Evolutionary conservation across 2,888 invertebrate genomes (phyloP).

Genomic region (Dermolepida albohirtum): DNA sequence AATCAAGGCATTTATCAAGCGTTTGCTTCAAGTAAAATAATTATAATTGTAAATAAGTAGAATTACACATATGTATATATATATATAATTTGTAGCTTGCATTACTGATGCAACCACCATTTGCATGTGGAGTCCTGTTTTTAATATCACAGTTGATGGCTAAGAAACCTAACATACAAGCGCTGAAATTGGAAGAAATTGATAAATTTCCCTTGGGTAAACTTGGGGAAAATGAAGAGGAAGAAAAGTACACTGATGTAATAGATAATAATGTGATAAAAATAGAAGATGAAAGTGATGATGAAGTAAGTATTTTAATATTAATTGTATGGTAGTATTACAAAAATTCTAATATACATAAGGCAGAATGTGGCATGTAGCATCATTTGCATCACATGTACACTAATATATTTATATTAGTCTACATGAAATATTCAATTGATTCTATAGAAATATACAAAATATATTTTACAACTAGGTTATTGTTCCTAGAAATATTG

Average conservation of each 20-base stretch:
- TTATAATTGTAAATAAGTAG: slow-evolving; percentile 8
- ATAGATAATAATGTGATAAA: slow-evolving; percentile 46
- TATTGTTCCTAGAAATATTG: no score
- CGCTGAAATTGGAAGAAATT: slow-evolving; percentile 55
- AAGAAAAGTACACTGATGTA: slow-evolving; percentile 56
- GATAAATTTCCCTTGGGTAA: slow-evolving; percentile 45
- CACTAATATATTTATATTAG: no score
- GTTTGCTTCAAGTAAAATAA: slow-evolving; percentile 75
- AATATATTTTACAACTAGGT: no score
- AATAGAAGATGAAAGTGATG: slow-evolving; percentile 42
- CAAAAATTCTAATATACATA: no score
- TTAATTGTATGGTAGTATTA: no score
- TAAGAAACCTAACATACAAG: slow-evolving; percentile 56
- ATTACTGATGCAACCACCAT: slow-evolving; percentile 78
- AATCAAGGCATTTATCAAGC: slow-evolving; percentile 86
- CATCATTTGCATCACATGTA: no score
- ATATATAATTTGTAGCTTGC: slow-evolving; percentile 67
- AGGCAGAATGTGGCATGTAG: no score
- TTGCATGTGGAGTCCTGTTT: slow-evolving; percentile 86
- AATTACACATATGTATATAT: slow-evolving; percentile 13
- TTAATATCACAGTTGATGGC: slow-evolving; percentile 77
- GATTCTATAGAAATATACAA: no score
- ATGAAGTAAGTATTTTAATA: slow-evolving; percentile 30
- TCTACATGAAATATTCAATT: no score
- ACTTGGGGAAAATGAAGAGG: slow-evolving; percentile 54